These are phyloP conservation scores for Xenentodon cancila DNA, from an alignment of 2,797 vertebrate genomes.

Conservation along the genomic window DNA sequence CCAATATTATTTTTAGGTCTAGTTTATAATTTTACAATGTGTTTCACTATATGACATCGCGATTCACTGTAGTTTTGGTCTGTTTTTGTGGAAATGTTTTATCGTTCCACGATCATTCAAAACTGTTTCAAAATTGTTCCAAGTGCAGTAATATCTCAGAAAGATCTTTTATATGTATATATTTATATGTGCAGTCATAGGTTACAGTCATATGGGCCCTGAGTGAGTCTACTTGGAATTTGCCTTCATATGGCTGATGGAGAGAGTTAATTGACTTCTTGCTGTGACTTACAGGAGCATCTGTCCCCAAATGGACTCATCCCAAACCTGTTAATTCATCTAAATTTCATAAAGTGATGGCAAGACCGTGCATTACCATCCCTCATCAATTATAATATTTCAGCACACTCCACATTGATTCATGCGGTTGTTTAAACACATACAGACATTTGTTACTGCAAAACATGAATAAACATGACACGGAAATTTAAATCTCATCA, in stretches of 20 bases:
- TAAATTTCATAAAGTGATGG: conserved; percentile 74
- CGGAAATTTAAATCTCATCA: neutral
- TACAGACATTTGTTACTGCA: conserved; percentile 14
- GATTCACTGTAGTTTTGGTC: conserved; percentile 1
- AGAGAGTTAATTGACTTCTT: conserved; percentile 71
- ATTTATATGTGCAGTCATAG: conserved; percentile 1
- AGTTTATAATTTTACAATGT: conserved; percentile 21
- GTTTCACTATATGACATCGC: conserved; percentile 5
- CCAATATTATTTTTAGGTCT: neutral
- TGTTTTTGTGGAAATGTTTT: neutral
- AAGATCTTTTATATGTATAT: conserved; percentile 3
- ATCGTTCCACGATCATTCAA: neutral
- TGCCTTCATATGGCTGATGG: conserved; percentile 65
- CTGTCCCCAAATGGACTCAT: conserved; percentile 72
- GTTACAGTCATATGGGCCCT: conserved; percentile 43
- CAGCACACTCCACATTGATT: conserved; percentile 24
- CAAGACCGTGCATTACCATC: conserved; percentile 55
- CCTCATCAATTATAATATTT: conserved; percentile 56
- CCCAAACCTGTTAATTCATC: conserved; percentile 74
- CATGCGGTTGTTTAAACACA: conserved; percentile 31
- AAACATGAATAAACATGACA: conserved; percentile 6
- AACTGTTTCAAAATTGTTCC: neutral
- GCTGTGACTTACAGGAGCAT: conserved; percentile 72
- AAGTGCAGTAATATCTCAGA: neutral
- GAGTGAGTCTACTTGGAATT: conserved; percentile 47